Conservation (phyloP, 1,140 invertebrate species). For the Diabrotica undecimpunctata region DNA sequence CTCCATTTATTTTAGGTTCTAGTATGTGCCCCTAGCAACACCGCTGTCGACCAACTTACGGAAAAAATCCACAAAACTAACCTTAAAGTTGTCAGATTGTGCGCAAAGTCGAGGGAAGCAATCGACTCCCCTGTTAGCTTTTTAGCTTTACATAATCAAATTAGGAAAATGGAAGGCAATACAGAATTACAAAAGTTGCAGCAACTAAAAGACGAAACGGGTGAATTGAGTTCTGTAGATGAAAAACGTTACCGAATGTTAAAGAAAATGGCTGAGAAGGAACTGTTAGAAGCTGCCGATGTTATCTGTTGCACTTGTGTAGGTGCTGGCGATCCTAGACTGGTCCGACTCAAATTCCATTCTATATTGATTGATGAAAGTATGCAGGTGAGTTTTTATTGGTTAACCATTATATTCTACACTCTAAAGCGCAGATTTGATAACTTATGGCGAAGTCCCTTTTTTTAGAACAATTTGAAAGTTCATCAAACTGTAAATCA, state of each 20-base stretch:
- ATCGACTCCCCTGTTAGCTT: conserved; percentile 98
- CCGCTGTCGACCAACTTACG: conserved; percentile 97
- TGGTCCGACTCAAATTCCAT: conserved; percentile 90
- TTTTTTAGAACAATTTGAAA: too few species aligned
- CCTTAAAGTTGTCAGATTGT: conserved; percentile 80
- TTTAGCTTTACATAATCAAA: conserved; percentile 95
- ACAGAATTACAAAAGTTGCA: conserved; percentile 93
- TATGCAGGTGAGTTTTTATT: conserved; percentile 55
- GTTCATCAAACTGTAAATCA: too few species aligned
- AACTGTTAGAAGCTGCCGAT: conserved; percentile 92
- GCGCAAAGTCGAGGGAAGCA: conserved; percentile 96
- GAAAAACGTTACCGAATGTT: conserved; percentile 91
- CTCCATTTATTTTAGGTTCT: conserved; percentile 55
- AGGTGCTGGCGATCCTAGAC: conserved; percentile 91
- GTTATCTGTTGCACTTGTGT: conserved; percentile 99
- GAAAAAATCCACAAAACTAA: conserved; percentile 98
- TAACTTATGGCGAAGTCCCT: too few species aligned
- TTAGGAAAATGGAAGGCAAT: conserved; percentile 87
- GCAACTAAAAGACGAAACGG: conserved; percentile 95
- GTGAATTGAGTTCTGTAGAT: conserved; percentile 89
- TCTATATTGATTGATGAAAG: conserved; percentile 98
- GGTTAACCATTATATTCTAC: too few species aligned
- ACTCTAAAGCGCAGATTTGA: too few species aligned
- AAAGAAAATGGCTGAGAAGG: conserved; percentile 88
- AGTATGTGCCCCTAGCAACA: conserved; percentile 98